Percentiles rank a stretch among this genome's conserved stretches.
Evolutionary conservation across 2,888 invertebrate species (phyloP).

Genomic region (Melangyna quadrimaculata): DNA sequence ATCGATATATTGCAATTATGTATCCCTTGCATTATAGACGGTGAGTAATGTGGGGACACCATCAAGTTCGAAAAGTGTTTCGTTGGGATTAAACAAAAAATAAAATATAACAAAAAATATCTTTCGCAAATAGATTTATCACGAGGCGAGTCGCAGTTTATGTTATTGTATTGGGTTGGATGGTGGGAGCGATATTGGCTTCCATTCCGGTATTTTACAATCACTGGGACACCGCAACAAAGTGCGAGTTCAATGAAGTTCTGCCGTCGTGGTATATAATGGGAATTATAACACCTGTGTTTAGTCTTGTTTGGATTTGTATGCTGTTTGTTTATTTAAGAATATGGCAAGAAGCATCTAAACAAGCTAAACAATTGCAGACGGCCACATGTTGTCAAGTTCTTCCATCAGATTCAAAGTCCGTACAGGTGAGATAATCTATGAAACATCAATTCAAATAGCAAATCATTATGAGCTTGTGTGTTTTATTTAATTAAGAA

Average conservation of each 20-base stretch:
- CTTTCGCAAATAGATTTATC: conserved; percentile 82
- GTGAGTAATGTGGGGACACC: conserved; percentile 74
- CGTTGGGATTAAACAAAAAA: background rate
- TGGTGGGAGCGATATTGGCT: conserved; percentile 85
- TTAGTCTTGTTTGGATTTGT: conserved; percentile 87
- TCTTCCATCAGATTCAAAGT: conserved; percentile 87
- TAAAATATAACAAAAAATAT: background rate
- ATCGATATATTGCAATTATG: conserved; percentile 90
- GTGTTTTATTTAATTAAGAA: background rate
- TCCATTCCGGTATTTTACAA: conserved; percentile 90
- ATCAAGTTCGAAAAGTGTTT: background rate
- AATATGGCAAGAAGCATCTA: conserved; percentile 89
- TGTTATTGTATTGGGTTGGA: conserved; percentile 87
- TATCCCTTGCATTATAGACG: conserved; percentile 90
- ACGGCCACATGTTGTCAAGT: conserved; percentile 78
- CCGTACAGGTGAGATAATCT: conserved; percentile 85
- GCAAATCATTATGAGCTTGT: background rate
- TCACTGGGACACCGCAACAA: conserved; percentile 84
- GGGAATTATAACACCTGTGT: conserved; percentile 86
- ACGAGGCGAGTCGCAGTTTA: conserved; percentile 85
- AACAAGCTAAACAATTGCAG: conserved; percentile 86
- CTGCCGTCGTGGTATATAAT: conserved; percentile 81
- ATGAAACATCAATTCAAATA: background rate
- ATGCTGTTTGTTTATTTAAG: conserved; percentile 89
- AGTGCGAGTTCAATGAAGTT: conserved; percentile 87